Conservation (phyloP, 2,113 vertebrate species). For the cat (Felis catus) region DNA sequence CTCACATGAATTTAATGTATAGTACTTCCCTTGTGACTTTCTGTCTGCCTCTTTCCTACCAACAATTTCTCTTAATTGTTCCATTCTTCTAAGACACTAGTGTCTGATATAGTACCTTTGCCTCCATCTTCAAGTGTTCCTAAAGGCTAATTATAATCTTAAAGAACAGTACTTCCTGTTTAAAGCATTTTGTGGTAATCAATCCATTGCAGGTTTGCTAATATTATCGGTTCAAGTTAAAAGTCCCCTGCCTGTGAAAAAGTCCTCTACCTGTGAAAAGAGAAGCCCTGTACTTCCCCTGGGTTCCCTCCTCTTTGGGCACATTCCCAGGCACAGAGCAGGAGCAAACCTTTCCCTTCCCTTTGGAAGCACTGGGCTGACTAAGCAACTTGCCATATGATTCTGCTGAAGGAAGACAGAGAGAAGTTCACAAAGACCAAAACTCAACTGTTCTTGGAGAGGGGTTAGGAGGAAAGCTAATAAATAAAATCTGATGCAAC, state of each 20-base stretch:
- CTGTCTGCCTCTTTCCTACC: background rate
- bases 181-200: background rate
- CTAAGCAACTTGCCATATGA: background rate
- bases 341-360: background rate
- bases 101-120: background rate
- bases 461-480: background rate
- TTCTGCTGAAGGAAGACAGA: background rate
- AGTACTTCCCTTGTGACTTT: background rate
- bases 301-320: background rate
- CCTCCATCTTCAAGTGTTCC: background rate
- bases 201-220: background rate
- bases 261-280: background rate
- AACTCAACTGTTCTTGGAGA: conserved; percentile 2
- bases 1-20: too few species aligned
- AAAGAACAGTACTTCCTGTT: background rate
- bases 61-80: background rate
- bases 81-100: background rate
- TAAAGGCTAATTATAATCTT: background rate
- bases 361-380: background rate
- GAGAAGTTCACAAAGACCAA: background rate
- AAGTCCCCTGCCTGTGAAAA: background rate
- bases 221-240: background rate
- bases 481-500: background rate
- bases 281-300: background rate
- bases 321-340: background rate